Base-by-base conservation (phyloP, 2,113 vertebrate genomes). In the Gallinago paraguaiae region DNA sequence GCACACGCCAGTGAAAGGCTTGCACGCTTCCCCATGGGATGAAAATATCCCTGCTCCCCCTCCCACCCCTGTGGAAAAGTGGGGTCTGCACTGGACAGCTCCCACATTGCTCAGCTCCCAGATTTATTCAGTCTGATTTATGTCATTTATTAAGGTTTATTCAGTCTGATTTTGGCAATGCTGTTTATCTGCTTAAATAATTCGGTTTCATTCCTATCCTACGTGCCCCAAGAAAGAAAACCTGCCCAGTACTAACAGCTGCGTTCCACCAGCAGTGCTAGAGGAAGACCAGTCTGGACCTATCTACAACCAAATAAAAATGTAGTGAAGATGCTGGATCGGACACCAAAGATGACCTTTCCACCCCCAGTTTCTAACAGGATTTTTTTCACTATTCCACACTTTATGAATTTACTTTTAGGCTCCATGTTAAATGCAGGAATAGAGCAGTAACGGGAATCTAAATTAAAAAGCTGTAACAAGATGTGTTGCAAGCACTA, bases 11-110 rank as follows among this genome's bases (percentile, higher is more conserved):
- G 24, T 39, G 27, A 7, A 82, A 82, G 22, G 28, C 50, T 53
- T 17, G 9, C 51, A 9, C 2, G 8, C 27, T 63, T 79, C 48
- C 20, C 33, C 9, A 5, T 0, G 0, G 33, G 25, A 48, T 0
- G 0, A 65, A 88, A 89, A 68, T 25, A 39, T 9, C 37, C 6
- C 39, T 0, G 0, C 13, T 35, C 6, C 39, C 27, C 31, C 31
- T 57, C 15, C 25, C 31, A 54, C 13, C 33, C 50, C 27, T 3
- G 39, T 25, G 17, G 33, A 35, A 53, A 54, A 39, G n/a, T 1
- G 13, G 24, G 11, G 67, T 25, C 76, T 70, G 64, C 68, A 2
- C 37, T 43, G 39, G 23, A 8, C n/a, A 68, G 41, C 65, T 43
- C 35, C 7, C 16, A 7, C 8, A 0, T 43, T 20, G 22, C 39